Evolutionary conservation across 1,140 invertebrate genomes (phyloP), one percentile per base, ranked within the genome.

Genomic region (Panagrolaimus sp.): DNA sequence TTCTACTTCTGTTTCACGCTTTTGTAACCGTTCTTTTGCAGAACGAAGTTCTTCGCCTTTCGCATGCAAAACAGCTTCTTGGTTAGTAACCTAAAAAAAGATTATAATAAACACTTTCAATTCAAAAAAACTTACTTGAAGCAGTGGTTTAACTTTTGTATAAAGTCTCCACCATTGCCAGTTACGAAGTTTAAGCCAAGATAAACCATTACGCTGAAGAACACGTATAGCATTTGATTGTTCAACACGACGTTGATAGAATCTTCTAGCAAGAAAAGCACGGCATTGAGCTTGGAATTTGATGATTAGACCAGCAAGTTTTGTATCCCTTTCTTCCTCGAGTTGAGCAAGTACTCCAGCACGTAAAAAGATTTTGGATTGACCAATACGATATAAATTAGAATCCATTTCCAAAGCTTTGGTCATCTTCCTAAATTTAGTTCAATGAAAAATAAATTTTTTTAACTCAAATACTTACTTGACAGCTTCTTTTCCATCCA

Each of bases 81-180:
- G 93, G 83, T 97, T 96, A 0, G 96, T 98, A 0, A 99, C 32
- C 32, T 38, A 7, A 38, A 38, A 38, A 38, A 38, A 4, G 32
- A 38, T 38, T 38, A 7, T 38, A 7, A 4, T 38, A 38, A 38
- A 38, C 2, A 38, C 32, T 38, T 38, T 38, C 2, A 2, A 38
- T 38, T n/a, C n/a, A 38, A 38, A 38, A 38, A 38, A 38, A 7
- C 32, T 38, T 38, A 38, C 24, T 86, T 88, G 85, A 14, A 89
- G 80, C 65, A 89, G 78, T 24, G 88, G 87, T 77, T 88, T 88
- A 26, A 88, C 93, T 87, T 96, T 98, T 9, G 96, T 99, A 84
- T 98, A 98, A 46, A 99, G 86, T 76, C 96, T 86, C 95, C 95
- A 98, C 95, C 95, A 98, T 80, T 96, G 91, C 95, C 95, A 98